A percentile compares a stretch with the other conserved stretches of the same genome.
phyloP scores from a whole-genome alignment of 2,797 vertebrate species.

The Microctenopoma lineatum region DNA sequence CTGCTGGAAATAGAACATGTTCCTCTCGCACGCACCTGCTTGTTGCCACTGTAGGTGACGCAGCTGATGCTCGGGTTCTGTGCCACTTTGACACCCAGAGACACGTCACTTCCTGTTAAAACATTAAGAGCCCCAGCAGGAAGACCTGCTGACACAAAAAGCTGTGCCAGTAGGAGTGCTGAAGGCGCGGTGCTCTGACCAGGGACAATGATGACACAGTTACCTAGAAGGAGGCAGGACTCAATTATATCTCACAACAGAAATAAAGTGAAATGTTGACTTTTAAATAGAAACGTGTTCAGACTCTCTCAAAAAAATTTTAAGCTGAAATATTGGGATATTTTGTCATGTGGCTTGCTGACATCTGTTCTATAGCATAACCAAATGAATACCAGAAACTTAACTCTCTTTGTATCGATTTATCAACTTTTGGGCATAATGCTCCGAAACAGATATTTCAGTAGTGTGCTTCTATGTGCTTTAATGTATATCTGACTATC shows the following conservation, averaged over 20 bases:
- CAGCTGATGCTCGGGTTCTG: constrained; percentile 76
- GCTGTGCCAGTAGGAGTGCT: constrained; percentile 87
- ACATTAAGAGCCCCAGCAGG: constrained; percentile 87
- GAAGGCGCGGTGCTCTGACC: constrained; percentile 74
- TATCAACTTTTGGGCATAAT: no score
- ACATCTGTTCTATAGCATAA: not conserved
- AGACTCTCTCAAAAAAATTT: no score
- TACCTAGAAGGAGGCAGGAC: constrained; percentile 77
- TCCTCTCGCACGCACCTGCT: constrained; percentile 74
- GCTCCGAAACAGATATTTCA: no score
- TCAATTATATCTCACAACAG: not conserved
- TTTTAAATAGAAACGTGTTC: not conserved
- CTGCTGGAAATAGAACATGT: not conserved
- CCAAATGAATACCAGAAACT: no score
- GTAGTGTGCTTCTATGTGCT: no score
- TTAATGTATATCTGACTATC: no score
- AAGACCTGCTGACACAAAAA: constrained; percentile 82
- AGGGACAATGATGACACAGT: constrained; percentile 86
- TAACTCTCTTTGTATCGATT: no score
- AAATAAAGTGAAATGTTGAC: not conserved
- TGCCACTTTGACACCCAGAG: constrained; percentile 75
- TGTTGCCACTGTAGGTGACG: constrained; percentile 85
- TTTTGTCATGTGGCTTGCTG: not conserved
- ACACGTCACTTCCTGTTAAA: constrained; percentile 80
- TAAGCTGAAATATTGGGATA: no score